These are phyloP conservation scores for Tipula confusa DNA, from an alignment of 2,888 invertebrate species.

Conservation along the genomic window DNA sequence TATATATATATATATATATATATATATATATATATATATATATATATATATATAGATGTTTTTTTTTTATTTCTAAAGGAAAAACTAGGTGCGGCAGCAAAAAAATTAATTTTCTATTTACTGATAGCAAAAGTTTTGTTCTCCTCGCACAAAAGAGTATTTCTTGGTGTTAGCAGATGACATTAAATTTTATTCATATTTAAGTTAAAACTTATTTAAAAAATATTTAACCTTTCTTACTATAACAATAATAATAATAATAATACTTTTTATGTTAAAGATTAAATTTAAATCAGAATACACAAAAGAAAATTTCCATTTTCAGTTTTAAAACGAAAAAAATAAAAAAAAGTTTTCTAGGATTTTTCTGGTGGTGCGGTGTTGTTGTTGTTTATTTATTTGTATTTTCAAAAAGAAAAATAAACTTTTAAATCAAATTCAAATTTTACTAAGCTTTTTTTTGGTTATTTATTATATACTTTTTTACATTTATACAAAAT, in stretches of 20 bases:
- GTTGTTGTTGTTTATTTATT: not conserved
- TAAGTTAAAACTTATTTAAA: not conserved
- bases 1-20: no score
- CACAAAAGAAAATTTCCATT: not conserved
- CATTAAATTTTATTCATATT: not conserved
- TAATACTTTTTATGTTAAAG: not conserved
- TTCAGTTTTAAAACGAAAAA: not conserved
- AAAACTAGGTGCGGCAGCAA: not conserved
- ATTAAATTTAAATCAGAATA: slow-evolving; percentile 25
- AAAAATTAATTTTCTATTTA: not conserved
- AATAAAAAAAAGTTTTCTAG: no score
- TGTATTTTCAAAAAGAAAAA: not conserved
- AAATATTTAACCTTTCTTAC: slow-evolving; percentile 12
- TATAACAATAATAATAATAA: not conserved
- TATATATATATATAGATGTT: no score
- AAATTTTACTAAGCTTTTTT: not conserved
- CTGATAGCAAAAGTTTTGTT: not conserved
- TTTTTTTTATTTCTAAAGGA: no score
- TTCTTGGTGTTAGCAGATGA: not conserved
- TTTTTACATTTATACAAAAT: not conserved
- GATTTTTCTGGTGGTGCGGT: not conserved
- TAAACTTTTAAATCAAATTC: slow-evolving; percentile 25
- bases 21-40: no score
- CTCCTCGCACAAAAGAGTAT: not conserved
- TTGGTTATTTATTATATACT: not conserved